phyloP scores from a whole-genome alignment of 2,113 vertebrate species.

The Uria lomvia region DNA sequence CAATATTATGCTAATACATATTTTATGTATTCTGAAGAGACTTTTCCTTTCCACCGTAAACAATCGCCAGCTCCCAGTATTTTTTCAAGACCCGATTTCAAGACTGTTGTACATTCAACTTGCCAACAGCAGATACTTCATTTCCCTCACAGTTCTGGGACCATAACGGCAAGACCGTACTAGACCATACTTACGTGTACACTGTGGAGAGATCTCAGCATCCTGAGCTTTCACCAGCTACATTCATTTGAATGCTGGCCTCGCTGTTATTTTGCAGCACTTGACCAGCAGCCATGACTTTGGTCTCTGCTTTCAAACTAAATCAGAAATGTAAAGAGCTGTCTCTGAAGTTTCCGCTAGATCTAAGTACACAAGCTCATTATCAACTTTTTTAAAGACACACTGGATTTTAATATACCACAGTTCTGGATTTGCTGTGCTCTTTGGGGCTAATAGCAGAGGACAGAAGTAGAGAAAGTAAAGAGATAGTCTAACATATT shows the following conservation, averaged over 20 bases:
- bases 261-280: background rate
- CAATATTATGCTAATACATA: background rate
- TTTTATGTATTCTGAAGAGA: background rate
- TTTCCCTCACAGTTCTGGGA: background rate
- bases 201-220: background rate
- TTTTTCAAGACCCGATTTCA: background rate
- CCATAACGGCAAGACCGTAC: background rate
- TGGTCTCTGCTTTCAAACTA: background rate
- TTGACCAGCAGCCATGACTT: background rate
- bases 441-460: background rate
- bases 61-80: background rate
- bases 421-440: background rate
- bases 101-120: background rate
- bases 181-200: fast-evolving
- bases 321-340: background rate
- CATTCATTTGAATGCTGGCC: background rate
- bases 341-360: background rate
- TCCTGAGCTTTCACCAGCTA: background rate
- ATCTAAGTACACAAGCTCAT: background rate
- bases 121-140: background rate
- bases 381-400: background rate
- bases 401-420: background rate
- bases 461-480: background rate
- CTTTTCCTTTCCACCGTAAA: background rate
- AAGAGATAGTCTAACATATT: background rate